Conservation (phyloP, 2,797 vertebrate genomes). For the Zenarchopterus dispar region DNA sequence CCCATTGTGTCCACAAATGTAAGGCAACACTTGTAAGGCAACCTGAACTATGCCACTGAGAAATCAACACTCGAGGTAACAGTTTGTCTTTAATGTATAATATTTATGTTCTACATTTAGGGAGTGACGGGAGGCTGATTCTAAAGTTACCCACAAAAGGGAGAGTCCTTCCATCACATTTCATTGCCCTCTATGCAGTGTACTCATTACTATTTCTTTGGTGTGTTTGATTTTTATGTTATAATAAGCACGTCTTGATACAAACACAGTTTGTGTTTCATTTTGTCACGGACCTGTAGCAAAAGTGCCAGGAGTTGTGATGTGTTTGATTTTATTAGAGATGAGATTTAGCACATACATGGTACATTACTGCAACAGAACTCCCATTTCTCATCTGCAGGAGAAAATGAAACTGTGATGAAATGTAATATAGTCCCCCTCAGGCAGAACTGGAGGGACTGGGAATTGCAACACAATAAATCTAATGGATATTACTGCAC, state of each 20-base stretch:
- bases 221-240: conserved; percentile 86
- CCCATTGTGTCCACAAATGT: not conserved
- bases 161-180: conserved; percentile 58
- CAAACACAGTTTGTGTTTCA: conserved; percentile 95
- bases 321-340: conserved; percentile 99
- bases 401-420: conserved; percentile 99
- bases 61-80: conserved; percentile 17
- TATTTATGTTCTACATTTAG: conserved; percentile 33
- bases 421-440: conserved; percentile 99
- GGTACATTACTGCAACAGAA: conserved; percentile 95
- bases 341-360: conserved; percentile 99
- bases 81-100: conserved; percentile 34
- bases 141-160: conserved; percentile 41
- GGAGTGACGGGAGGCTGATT: conserved; percentile 45
- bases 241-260: conserved; percentile 91
- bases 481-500: conserved; percentile 99
- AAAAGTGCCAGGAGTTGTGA: conserved; percentile 94
- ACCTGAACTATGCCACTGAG: not conserved
- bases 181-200: conserved; percentile 70
- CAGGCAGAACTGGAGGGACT: conserved; percentile 96
- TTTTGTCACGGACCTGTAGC: conserved; percentile 88
- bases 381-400: conserved; percentile 98
- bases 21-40: not conserved
- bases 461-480: conserved; percentile 99
- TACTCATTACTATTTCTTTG: conserved; percentile 63